Conservation (phyloP, 2,888 invertebrate genomes). For the Epinotia bilunana region DNA sequence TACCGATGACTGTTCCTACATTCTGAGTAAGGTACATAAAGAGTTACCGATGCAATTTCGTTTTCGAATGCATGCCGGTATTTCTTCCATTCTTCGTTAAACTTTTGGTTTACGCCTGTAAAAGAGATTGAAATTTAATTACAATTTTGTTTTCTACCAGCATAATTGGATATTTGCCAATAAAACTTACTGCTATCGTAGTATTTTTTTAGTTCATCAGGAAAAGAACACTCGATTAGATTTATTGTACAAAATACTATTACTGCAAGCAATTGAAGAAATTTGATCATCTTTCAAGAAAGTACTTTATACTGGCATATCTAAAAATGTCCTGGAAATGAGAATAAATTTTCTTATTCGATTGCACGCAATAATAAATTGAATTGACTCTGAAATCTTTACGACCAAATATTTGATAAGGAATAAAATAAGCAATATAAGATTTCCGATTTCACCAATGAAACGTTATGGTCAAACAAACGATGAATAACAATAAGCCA, state of each 20-base stretch:
- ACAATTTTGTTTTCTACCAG: not conserved
- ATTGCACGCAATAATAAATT: conserved; percentile 30
- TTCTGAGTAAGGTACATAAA: not conserved
- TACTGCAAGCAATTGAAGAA: conserved; percentile 19
- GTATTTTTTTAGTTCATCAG: conserved; percentile 55
- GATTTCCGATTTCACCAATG: conserved; percentile 18
- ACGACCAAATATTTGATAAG: conserved; percentile 37
- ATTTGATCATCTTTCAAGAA: conserved; percentile 34
- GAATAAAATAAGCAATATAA: conserved; percentile 26
- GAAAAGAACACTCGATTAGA: conserved; percentile 35
- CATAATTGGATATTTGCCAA: not conserved
- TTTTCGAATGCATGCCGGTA: conserved; percentile 56
- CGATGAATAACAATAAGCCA: conserved; percentile 12
- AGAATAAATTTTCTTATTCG: conserved; percentile 20
- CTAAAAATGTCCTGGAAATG: conserved; percentile 23
- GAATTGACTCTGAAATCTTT: conserved; percentile 27
- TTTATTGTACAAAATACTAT: conserved; percentile 9
- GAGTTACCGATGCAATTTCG: conserved; percentile 58
- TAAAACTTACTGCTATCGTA: conserved; percentile 49
- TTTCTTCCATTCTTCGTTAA: conserved; percentile 56
- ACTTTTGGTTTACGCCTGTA: conserved; percentile 52
- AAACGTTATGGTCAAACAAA: conserved; percentile 27
- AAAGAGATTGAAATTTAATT: conserved; percentile 23
- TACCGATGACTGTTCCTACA: not conserved
- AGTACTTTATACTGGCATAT: conserved; percentile 24